Percentiles rank a stretch among this genome's conserved stretches.
Conservation (phyloP, 2,797 vertebrate species). For the Bradypodion pumilum region DNA sequence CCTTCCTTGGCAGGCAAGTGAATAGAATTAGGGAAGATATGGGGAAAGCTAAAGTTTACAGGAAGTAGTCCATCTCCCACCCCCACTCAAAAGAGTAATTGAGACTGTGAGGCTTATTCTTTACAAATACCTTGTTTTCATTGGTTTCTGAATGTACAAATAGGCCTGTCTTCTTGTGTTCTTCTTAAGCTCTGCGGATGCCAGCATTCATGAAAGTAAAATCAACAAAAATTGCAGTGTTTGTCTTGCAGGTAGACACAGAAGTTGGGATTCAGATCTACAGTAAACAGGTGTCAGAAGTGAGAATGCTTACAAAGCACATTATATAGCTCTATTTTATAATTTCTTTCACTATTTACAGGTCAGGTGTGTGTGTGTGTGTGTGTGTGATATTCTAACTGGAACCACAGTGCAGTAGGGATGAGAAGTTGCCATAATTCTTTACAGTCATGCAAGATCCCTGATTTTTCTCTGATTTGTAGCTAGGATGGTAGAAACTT, state of each 20-base stretch:
- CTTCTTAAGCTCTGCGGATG: constrained; percentile 10
- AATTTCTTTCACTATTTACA: neutral
- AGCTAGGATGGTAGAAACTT: neutral
- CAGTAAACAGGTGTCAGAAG: constrained; percentile 42
- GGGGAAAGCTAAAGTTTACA: constrained; percentile 47
- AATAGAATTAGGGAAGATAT: neutral
- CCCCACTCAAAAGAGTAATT: constrained; percentile 55
- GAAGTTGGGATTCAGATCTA: constrained; percentile 53
- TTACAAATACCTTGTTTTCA: constrained; percentile 60
- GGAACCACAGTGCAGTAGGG: neutral
- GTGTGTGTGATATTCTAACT: too few species aligned
- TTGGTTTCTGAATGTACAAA: constrained; percentile 64
- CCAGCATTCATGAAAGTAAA: constrained; percentile 56
- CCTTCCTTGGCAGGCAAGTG: neutral
- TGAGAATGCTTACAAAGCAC: constrained; percentile 50
- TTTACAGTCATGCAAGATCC: neutral
- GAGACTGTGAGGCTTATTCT: constrained; percentile 48
- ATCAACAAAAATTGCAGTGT: constrained; percentile 59
- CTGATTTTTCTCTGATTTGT: neutral
- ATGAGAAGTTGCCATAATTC: neutral
- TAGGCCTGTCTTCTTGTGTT: constrained; percentile 55
- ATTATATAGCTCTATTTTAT: constrained; percentile 19
- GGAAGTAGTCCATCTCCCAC: constrained; percentile 45
- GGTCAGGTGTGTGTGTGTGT: neutral
- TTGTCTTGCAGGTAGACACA: constrained; percentile 47